These are phyloP conservation scores for Lamellibrachia luymesi DNA, from an alignment of 1,140 invertebrate species.

Conservation along the genomic window DNA sequence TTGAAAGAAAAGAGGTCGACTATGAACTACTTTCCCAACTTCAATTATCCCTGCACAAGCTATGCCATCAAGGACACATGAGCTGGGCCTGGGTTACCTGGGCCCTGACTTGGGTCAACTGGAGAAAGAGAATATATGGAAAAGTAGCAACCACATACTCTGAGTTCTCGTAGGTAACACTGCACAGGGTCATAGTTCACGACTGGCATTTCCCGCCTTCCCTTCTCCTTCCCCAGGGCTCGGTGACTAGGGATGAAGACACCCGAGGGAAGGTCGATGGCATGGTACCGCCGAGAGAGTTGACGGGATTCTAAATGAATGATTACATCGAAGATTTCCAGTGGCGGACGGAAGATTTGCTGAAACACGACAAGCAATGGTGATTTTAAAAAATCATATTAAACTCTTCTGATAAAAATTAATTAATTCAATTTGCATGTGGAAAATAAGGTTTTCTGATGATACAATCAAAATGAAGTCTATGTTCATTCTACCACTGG, in stretches of 20 bases:
- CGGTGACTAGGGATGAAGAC: neutral
- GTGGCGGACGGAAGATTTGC: neutral
- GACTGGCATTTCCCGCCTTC: slow-evolving; percentile 66
- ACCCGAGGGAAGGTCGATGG: neutral
- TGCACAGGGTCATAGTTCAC: slow-evolving; percentile 76
- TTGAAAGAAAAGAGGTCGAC: too few species aligned
- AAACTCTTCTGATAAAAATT: too few species aligned
- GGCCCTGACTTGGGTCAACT: neutral
- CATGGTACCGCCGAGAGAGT: neutral
- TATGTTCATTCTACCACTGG: too few species aligned
- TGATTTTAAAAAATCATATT: too few species aligned
- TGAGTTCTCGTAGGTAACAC: slow-evolving; percentile 71
- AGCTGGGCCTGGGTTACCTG: too few species aligned
- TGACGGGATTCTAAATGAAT: neutral
- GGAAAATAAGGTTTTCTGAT: too few species aligned
- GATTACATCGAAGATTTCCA: neutral
- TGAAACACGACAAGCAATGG: neutral
- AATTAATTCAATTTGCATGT: too few species aligned
- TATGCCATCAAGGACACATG: too few species aligned
- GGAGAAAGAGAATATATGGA: neutral
- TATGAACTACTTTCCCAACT: too few species aligned
- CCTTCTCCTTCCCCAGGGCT: slow-evolving; percentile 16
- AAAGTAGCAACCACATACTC: slow-evolving; percentile 61
- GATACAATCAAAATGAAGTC: too few species aligned
- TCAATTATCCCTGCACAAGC: too few species aligned